Conservation (phyloP, 2,888 invertebrate genomes). For the Galerucella nymphaeae region DNA sequence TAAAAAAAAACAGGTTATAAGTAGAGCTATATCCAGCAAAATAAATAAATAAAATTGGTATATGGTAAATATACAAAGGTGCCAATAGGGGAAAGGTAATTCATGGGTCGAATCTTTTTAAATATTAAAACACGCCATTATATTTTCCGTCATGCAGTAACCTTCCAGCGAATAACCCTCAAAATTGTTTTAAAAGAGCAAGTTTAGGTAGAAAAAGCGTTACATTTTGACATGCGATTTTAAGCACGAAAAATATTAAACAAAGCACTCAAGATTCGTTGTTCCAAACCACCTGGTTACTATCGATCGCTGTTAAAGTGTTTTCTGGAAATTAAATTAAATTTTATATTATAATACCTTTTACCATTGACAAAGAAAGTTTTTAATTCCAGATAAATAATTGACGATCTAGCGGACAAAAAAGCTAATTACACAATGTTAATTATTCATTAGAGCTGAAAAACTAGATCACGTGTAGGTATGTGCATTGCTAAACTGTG, state of each 20-base stretch:
- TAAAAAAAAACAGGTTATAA: no score
- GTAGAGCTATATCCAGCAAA: no score
- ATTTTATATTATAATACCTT: not conserved
- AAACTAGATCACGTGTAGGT: conserved; percentile 7
- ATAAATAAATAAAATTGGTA: no score
- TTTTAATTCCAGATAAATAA: not conserved
- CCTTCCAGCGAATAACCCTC: not conserved
- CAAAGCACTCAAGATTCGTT: not conserved
- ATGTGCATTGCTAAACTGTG: not conserved
- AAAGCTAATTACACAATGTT: conserved; percentile 6
- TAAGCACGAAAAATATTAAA: not conserved
- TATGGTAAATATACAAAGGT: no score
- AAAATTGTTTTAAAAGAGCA: not conserved
- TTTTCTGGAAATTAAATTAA: not conserved
- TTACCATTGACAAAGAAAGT: no score
- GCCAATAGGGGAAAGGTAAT: no score
- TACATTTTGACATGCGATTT: not conserved
- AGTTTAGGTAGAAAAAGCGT: not conserved
- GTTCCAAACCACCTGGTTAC: not conserved
- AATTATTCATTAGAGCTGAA: conserved; percentile 6
- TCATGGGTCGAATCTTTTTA: no score
- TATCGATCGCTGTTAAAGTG: not conserved
- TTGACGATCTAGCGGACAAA: not conserved
- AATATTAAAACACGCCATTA: no score
- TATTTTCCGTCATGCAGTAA: not conserved